A percentile compares a stretch with the other conserved stretches of the same genome.
Evolutionary conservation across 2,797 vertebrate genomes (phyloP).

Genomic region (Tangara arthus): DNA sequence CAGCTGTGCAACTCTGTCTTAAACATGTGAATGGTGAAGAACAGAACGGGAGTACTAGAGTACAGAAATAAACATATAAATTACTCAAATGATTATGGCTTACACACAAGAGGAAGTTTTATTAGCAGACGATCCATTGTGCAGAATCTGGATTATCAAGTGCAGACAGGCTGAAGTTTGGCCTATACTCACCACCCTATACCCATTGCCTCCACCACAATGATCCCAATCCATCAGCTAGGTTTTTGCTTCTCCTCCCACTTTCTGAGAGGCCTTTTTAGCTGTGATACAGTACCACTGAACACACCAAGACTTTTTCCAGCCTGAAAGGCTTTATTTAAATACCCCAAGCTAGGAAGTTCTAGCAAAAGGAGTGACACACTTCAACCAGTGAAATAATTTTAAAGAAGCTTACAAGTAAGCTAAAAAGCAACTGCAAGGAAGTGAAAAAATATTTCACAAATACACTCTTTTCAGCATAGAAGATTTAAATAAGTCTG

Average conservation of each 20-base stretch:
- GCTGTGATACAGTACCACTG: not conserved
- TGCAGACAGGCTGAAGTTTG: not conserved
- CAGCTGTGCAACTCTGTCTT: not conserved
- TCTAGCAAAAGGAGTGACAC: not conserved
- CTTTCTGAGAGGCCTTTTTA: not conserved
- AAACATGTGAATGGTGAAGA: not conserved
- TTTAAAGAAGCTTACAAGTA: not conserved
- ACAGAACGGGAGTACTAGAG: not conserved
- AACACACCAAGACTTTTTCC: not conserved
- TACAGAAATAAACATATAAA: not conserved
- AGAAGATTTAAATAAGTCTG: not conserved
- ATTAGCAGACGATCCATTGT: not conserved
- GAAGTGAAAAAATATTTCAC: not conserved
- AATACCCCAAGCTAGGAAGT: not conserved
- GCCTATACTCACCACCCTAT: not conserved
- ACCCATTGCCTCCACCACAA: not conserved
- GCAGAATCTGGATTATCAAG: not conserved
- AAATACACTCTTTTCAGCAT: not conserved
- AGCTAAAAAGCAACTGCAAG: not conserved
- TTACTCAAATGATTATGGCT: not conserved
- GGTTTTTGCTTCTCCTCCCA: not conserved
- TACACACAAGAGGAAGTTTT: not conserved
- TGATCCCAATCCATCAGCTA: not conserved
- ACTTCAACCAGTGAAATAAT: not conserved
- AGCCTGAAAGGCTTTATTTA: not conserved